Conservation (phyloP, 1,140 invertebrate genomes). For the Mamestra configurata region DNA sequence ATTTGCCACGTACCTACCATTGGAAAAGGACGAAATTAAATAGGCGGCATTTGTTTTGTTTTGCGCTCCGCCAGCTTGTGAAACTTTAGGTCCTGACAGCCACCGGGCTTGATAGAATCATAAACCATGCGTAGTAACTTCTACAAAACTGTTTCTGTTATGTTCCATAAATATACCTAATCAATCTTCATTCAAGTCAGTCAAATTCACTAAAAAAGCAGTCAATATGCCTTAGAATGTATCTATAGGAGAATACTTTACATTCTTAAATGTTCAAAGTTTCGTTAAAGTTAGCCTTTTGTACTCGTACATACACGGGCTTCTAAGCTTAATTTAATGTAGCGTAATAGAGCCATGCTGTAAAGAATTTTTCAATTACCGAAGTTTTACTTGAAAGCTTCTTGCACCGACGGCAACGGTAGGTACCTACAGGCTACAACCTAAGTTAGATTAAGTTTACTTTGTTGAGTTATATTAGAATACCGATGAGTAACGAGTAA, state of each 20-base stretch:
- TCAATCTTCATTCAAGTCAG: too few species aligned
- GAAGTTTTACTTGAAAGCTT: neutral
- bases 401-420: neutral
- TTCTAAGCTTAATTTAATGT: neutral
- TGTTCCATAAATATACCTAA: too few species aligned
- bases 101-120: too few species aligned
- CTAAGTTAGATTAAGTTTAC: constrained; percentile 1
- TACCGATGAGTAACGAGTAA: neutral
- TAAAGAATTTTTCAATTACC: constrained; percentile 7
- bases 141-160: too few species aligned
- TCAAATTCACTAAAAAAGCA: neutral
- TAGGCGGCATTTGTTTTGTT: too few species aligned
- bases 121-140: too few species aligned
- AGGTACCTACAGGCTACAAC: too few species aligned
- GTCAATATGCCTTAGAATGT: neutral
- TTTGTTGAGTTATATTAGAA: neutral
- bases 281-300: neutral
- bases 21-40: too few species aligned
- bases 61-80: too few species aligned
- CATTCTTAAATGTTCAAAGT: neutral
- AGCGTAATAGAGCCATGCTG: neutral
- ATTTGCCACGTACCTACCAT: too few species aligned
- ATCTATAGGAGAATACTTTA: neutral
- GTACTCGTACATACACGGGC: neutral
- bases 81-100: too few species aligned